These are phyloP conservation scores for Oryzias celebensis DNA, from an alignment of 2,113 vertebrate genomes.

Conservation along the genomic window DNA sequence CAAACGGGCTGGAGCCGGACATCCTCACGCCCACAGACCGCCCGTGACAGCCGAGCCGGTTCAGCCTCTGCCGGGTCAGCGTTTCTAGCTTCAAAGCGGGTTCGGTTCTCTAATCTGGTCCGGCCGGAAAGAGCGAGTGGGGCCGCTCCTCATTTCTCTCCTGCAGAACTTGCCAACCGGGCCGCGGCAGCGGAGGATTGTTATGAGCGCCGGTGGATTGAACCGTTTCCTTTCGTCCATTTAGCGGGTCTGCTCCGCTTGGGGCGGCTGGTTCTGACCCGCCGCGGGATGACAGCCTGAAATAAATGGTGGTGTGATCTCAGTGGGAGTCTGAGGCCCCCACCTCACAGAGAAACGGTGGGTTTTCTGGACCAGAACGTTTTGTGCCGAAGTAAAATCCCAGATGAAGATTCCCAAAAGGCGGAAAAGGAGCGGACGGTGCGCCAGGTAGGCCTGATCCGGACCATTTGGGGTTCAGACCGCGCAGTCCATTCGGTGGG, in stretches of 20 bases:
- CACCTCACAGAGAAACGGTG: conserved; percentile 53
- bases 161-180: conserved; percentile 23
- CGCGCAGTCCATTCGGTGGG: conserved; percentile 2
- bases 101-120: conserved; percentile 16
- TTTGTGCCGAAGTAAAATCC: conserved; percentile 61
- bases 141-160: conserved; percentile 11
- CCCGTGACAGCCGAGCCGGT: conserved; percentile 2
- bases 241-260: conserved; percentile 7
- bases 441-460: conserved; percentile 73
- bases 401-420: conserved; percentile 81
- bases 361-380: conserved; percentile 65
- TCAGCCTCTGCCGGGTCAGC: neutral
- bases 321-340: conserved; percentile 38
- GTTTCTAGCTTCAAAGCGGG: neutral
- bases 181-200: conserved; percentile 22
- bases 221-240: neutral
- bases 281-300: conserved; percentile 6
- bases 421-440: conserved; percentile 76
- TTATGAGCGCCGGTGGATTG: conserved; percentile 1
- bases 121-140: conserved; percentile 24
- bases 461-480: conserved; percentile 16
- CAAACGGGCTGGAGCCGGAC: conserved; percentile 64
- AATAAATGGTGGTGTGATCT: conserved; percentile 40
- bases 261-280: neutral
- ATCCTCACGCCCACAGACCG: conserved; percentile 29